A percentile compares a stretch with the other conserved stretches of the same genome.
phyloP scores from a whole-genome alignment of 2,888 invertebrate genomes.

The Mythimna ferrago region DNA sequence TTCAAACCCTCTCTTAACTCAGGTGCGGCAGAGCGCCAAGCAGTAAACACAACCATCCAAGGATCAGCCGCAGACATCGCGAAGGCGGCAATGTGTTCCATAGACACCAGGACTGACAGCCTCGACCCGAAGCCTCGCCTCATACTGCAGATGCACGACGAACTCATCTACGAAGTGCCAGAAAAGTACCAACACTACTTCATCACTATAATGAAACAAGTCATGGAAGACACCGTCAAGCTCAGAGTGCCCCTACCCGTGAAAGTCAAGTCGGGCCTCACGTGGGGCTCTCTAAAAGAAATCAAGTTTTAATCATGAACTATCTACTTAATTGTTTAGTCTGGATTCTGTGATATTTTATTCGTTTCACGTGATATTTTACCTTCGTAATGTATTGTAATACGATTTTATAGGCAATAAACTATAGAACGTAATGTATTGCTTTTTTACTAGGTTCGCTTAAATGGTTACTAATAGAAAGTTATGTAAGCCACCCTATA shows the following conservation, averaged over 20 bases:
- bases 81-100: constrained; percentile 96
- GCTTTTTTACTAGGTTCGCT: constrained; percentile 23
- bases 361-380: constrained; percentile 56
- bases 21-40: constrained; percentile 98
- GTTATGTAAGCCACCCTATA: not conserved
- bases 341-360: constrained; percentile 72
- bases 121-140: constrained; percentile 90
- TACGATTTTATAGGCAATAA: constrained; percentile 54
- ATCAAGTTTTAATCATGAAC: constrained; percentile 63
- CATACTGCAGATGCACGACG: constrained; percentile 98
- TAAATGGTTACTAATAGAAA: constrained; percentile 22
- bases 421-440: constrained; percentile 22
- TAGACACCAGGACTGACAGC: constrained; percentile 90
- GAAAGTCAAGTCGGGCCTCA: constrained; percentile 95
- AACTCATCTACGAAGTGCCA: constrained; percentile 97
- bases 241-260: constrained; percentile 96
- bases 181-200: constrained; percentile 90
- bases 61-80: constrained; percentile 99
- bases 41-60: constrained; percentile 98
- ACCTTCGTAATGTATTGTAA: constrained; percentile 43
- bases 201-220: constrained; percentile 92
- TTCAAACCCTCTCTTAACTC: constrained; percentile 1
- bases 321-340: constrained; percentile 42
- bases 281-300: constrained; percentile 93
- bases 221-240: constrained; percentile 95